These are phyloP conservation scores for Varanus komodoensis DNA, from an alignment of 2,113 vertebrate species.

Conservation along the genomic window DNA sequence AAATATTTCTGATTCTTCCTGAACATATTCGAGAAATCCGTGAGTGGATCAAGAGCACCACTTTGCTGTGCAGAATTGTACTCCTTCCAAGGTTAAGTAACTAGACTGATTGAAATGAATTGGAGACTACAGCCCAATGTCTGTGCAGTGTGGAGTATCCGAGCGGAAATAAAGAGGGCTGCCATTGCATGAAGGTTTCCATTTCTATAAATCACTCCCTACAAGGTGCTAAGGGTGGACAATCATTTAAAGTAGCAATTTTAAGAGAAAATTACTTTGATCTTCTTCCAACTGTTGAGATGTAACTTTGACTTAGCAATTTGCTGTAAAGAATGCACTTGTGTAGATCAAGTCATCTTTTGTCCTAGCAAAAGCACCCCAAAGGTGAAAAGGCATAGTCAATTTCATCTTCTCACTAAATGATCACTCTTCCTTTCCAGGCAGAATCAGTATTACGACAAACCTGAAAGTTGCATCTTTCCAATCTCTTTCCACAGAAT, in stretches of 20 bases:
- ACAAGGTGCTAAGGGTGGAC: conserved; percentile 31
- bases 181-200: background rate
- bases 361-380: conserved; percentile 33
- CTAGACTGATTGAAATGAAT: conserved; percentile 51
- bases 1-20: conserved; percentile 5
- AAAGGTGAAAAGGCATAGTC: conserved; percentile 15
- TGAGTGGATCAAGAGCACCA: background rate
- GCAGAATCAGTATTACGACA: background rate
- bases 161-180: conserved; percentile 44
- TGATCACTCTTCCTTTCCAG: background rate
- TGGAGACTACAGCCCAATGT: conserved; percentile 20
- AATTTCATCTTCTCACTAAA: background rate
- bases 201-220: conserved; percentile 38
- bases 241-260: conserved; percentile 47
- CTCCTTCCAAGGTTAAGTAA: conserved; percentile 53
- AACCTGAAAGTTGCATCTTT: background rate
- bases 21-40: background rate
- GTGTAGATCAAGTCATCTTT: conserved; percentile 38
- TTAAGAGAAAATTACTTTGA: conserved; percentile 53
- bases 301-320: conserved; percentile 42
- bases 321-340: conserved; percentile 31
- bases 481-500: background rate
- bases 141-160: conserved; percentile 46
- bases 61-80: conserved; percentile 15
- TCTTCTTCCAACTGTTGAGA: conserved; percentile 44